A percentile compares a stretch with the other conserved stretches of the same genome.
These are phyloP conservation scores for Sinocyclocheilus anshuiensis DNA, from an alignment of 2,113 vertebrate species.

Conservation along the genomic window DNA sequence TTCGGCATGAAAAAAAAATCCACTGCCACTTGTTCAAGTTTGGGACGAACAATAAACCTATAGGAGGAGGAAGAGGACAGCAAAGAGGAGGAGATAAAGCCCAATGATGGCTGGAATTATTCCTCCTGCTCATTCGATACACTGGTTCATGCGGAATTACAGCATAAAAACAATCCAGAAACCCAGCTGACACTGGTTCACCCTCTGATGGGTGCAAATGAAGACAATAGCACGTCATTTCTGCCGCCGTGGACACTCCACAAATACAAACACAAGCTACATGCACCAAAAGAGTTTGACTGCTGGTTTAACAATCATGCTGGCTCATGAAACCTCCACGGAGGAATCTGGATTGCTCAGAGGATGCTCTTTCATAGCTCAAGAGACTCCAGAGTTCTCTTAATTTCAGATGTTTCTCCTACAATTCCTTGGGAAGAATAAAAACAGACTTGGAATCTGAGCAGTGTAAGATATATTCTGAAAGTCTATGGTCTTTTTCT, in stretches of 20 bases:
- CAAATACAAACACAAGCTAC: constrained; percentile 58
- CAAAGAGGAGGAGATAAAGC: constrained; percentile 71
- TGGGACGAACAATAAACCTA: constrained; percentile 78
- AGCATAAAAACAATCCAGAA: constrained; percentile 73
- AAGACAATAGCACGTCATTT: constrained; percentile 80
- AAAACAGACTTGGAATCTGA: background rate
- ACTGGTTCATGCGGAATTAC: constrained; percentile 72
- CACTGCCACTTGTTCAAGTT: constrained; percentile 79
- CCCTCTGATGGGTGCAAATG: constrained; percentile 65
- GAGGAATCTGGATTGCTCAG: background rate
- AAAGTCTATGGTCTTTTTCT: background rate
- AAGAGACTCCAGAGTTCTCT: background rate
- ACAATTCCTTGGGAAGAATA: background rate
- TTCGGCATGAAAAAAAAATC: constrained; percentile 64
- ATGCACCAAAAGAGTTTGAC: constrained; percentile 2
- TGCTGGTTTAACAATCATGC: too few relatives aligned
- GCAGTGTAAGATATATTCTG: background rate
- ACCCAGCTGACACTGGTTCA: constrained; percentile 61
- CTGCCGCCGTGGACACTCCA: constrained; percentile 66
- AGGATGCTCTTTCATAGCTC: background rate
- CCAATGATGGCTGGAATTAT: constrained; percentile 74
- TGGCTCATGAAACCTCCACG: background rate
- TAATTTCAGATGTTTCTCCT: background rate
- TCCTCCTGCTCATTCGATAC: constrained; percentile 68
- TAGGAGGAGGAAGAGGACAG: constrained; percentile 71